Evolutionary conservation across 2,888 invertebrate species (phyloP), one percentile per base, ranked within the genome.

Genomic region (Exephanes ischioxanthus): DNA sequence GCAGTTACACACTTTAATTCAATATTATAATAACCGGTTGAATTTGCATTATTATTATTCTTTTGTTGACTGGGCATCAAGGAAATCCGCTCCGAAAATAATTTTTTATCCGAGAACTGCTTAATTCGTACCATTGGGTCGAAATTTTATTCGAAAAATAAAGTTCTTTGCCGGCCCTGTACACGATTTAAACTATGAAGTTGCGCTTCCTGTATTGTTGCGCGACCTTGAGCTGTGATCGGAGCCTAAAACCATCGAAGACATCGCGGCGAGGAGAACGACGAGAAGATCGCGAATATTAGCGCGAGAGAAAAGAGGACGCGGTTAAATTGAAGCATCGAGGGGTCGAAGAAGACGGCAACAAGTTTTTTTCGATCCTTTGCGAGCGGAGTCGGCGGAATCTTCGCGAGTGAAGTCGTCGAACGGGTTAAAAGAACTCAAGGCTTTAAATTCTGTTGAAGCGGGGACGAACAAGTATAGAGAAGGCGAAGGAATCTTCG

Each of bases 371-470:
- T 76, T 66, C n/a, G 53, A 14, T 41, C 53, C 61, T 19, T 14
- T 55, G 4, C 45, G 61, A 73, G 63, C 73, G 81, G 55, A 67
- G 75, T 63, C 66, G n/a, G 5, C 7, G 53, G 58, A 73, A 63
- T 45, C 72, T 82, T 79, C 58, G 30, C 66, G 70, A 66, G 66
- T 72, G 75, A 71, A 79, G 78, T 67, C 71, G 78, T 82, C 85
- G 75, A 41, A 75, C 81, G 48, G 78, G 81, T 79, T 85, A 11
- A 45, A 14, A 45, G 37, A 75, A 82, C 79, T 82, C 51, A 75
- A 75, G 81, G 55, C 76, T 82, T 82, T 58, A 66, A 82, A 85
- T 76, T 81, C 71, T 70, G 78, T 48, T 48, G 81, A 53, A 55
- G 73, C 71, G 55, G 58, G 37, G 33, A 73, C 48, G 33, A 67